These are phyloP conservation scores for Todiramphus saurophagus DNA, from an alignment of 2,113 vertebrate genomes.

Conservation along the genomic window DNA sequence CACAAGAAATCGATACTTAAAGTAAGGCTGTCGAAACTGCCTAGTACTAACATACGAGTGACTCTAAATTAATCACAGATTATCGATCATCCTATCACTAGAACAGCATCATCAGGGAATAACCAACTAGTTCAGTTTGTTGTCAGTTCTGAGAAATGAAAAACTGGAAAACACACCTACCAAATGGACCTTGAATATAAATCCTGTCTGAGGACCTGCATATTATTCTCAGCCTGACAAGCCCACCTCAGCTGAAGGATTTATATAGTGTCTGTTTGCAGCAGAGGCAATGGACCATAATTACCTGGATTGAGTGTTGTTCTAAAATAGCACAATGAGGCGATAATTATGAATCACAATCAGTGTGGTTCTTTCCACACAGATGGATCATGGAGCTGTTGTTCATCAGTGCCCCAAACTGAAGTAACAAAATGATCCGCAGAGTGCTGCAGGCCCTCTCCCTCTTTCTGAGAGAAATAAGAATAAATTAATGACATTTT, in stretches of 20 bases:
- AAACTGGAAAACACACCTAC: conserved; percentile 56
- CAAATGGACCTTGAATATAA: conserved; percentile 64
- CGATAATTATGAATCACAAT: conserved; percentile 70
- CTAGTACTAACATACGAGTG: conserved; percentile 50
- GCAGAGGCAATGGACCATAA: conserved; percentile 46
- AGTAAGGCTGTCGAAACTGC: conserved; percentile 64
- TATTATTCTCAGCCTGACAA: conserved; percentile 68
- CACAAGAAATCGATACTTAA: conserved; percentile 60
- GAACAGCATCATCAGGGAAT: conserved; percentile 60
- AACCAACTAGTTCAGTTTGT: conserved; percentile 65
- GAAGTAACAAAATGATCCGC: neutral
- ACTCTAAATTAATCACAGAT: conserved; percentile 70
- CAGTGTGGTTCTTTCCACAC: conserved; percentile 15
- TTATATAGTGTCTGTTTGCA: conserved; percentile 61
- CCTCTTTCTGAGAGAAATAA: neutral
- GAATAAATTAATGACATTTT: neutral
- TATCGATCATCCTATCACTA: conserved; percentile 73
- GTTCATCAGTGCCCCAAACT: neutral
- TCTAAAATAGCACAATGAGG: conserved; percentile 46
- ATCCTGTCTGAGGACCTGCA: conserved; percentile 59
- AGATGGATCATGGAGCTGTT: conserved; percentile 2
- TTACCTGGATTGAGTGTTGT: conserved; percentile 59
- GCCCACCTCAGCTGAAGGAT: conserved; percentile 63
- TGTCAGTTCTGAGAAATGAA: conserved; percentile 72
- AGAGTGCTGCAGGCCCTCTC: neutral